Evolutionary conservation across 2,888 invertebrate species (phyloP).

Genomic region (Tachina fera): DNA sequence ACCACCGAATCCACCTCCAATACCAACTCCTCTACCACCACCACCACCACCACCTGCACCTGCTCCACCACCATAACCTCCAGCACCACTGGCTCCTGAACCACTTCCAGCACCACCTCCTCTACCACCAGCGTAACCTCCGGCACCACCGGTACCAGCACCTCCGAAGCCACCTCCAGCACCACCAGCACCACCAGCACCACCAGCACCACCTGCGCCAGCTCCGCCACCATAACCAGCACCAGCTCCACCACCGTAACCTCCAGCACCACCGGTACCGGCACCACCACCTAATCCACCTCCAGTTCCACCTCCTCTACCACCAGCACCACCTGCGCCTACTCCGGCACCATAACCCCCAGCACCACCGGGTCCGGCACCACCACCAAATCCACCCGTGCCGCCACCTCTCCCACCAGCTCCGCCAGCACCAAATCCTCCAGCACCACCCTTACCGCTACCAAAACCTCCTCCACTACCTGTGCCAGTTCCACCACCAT

Average conservation of each 20-base stretch:
- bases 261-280: slow-evolving; percentile 73
- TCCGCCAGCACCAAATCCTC: slow-evolving; percentile 22
- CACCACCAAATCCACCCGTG: slow-evolving; percentile 33
- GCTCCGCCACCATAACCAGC: slow-evolving; percentile 22
- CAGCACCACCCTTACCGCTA: too few species aligned
- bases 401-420: slow-evolving; percentile 70
- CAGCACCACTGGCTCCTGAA: slow-evolving; percentile 74
- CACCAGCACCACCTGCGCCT: slow-evolving; percentile 73
- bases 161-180: slow-evolving; percentile 72
- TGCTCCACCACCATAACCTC: slow-evolving; percentile 66
- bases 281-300: too few species aligned
- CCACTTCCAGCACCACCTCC: slow-evolving; percentile 75
- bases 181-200: slow-evolving; percentile 64
- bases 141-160: slow-evolving; percentile 56
- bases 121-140: slow-evolving; percentile 21
- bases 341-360: slow-evolving; percentile 73
- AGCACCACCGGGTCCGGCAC: slow-evolving; percentile 48
- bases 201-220: slow-evolving; percentile 56
- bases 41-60: slow-evolving; percentile 4
- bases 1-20: slow-evolving; percentile 72
- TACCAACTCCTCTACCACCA: slow-evolving; percentile 65
- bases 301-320: slow-evolving; percentile 75
- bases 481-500: slow-evolving; percentile 20
- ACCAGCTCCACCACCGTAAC: slow-evolving; percentile 78
- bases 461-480: slow-evolving; percentile 65